Conservation (phyloP, 2,113 vertebrate genomes). For the Fregata magnificens region DNA sequence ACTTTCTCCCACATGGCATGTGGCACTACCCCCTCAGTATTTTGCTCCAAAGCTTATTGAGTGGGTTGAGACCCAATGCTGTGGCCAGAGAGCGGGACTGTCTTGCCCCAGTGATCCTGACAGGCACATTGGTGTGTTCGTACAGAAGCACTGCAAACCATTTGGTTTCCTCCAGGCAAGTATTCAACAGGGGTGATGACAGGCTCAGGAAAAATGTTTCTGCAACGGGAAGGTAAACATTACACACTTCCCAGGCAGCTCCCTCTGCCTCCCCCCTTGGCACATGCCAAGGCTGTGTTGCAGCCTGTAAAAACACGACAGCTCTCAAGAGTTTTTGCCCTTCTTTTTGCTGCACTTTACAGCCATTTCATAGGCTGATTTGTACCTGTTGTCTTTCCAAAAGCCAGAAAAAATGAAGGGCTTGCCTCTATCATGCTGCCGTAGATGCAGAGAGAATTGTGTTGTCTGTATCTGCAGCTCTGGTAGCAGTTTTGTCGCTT, state of each 20-base stretch:
- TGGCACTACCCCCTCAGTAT: fast-evolving
- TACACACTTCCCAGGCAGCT: not conserved
- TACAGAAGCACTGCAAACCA: not conserved
- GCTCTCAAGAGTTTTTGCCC: not conserved
- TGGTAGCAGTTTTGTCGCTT: not conserved
- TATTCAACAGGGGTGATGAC: conserved; percentile 11
- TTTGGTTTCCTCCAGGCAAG: conserved; percentile 2
- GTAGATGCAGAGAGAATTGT: not conserved
- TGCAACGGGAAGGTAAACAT: conserved; percentile 29
- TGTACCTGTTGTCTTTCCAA: not conserved
- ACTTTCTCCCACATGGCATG: not conserved
- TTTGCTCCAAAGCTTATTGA: not conserved
- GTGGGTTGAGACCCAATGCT: not conserved
- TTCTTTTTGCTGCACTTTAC: not conserved
- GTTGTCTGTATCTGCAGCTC: not conserved
- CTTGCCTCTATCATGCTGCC: not conserved
- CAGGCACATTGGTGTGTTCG: not conserved
- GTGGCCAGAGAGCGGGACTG: not conserved
- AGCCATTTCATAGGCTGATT: not conserved
- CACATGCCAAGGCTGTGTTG: conserved; percentile 1
- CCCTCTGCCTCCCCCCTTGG: not conserved
- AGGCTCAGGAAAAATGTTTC: conserved; percentile 6
- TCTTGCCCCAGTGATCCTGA: not conserved
- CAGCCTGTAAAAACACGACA: not conserved
- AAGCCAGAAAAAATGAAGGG: not conserved